Percentiles rank a stretch among this genome's conserved stretches.
Evolutionary conservation across 1,140 invertebrate genomes (phyloP).

Genomic region (Oscheius sp.): DNA sequence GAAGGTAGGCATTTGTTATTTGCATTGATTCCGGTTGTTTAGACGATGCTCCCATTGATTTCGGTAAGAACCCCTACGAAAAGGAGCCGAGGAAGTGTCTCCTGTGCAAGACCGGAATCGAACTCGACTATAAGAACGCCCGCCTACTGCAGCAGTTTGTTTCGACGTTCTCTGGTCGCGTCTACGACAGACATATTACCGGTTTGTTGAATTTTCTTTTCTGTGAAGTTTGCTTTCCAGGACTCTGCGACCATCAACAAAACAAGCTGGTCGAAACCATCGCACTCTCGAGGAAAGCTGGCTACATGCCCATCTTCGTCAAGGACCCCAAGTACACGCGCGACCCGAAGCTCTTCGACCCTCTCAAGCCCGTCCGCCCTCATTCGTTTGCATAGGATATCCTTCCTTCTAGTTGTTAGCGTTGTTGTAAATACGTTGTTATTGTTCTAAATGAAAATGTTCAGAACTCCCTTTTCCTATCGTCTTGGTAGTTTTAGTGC

Average conservation of each 20-base stretch:
- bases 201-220: conserved; percentile 56
- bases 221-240: not conserved
- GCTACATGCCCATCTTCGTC: conserved; percentile 74
- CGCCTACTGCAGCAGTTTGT: conserved; percentile 86
- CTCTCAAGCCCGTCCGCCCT: conserved; percentile 75
- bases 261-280: conserved; percentile 56
- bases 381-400: conserved; percentile 66
- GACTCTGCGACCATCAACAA: conserved; percentile 60
- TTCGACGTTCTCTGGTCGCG: conserved; percentile 82
- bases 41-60: conserved; percentile 65
- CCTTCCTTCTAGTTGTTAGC: too few relatives aligned
- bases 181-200: conserved; percentile 87
- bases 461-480: too few relatives aligned
- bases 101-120: conserved; percentile 79
- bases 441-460: too few relatives aligned
- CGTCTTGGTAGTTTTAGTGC: too few relatives aligned
- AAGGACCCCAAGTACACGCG: conserved; percentile 75
- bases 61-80: conserved; percentile 78
- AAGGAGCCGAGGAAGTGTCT: conserved; percentile 75
- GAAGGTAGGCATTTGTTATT: too few relatives aligned
- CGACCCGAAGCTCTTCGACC: conserved; percentile 82
- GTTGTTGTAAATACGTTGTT: too few relatives aligned
- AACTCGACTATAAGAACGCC: conserved; percentile 83
- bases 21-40: too few relatives aligned
- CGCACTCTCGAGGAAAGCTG: conserved; percentile 54